A percentile compares a stretch with the other conserved stretches of the same genome.
These are phyloP conservation scores for Empis stercorea DNA, from an alignment of 2,888 invertebrate species.

Conservation along the genomic window DNA sequence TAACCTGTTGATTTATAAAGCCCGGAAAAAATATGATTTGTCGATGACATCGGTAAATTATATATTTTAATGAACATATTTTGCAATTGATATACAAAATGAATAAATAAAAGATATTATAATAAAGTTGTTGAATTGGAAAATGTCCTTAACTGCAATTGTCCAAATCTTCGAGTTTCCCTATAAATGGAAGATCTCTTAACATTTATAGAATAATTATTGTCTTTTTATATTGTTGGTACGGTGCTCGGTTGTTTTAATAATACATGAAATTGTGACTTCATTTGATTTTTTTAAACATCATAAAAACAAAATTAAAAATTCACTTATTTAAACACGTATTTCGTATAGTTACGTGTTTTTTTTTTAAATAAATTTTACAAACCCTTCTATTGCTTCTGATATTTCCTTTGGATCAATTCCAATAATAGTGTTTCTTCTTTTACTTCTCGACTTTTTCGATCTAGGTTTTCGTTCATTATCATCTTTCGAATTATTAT, in stretches of 20 bases:
- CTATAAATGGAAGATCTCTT: not conserved
- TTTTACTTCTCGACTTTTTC: conserved; percentile 64
- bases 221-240: no score
- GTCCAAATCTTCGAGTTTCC: not conserved
- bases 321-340: no score
- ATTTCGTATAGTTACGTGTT: no score
- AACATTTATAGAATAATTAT: not conserved
- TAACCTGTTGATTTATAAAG: no score
- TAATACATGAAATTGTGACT: no score
- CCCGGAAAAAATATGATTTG: no score
- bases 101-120: not conserved
- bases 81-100: not conserved
- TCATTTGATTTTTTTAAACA: no score
- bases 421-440: conserved; percentile 83
- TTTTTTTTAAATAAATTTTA: not conserved
- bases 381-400: conserved; percentile 71
- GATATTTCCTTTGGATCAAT: conserved; percentile 82
- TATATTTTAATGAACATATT: no score
- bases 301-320: no score
- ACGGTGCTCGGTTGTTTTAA: no score
- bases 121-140: not conserved
- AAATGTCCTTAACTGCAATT: conserved; percentile 1
- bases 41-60: no score
- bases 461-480: conserved; percentile 48
- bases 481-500: conserved; percentile 36